Base-by-base conservation (phyloP, 2,888 invertebrate genomes). In the Drosophila prostipennis region DNA sequence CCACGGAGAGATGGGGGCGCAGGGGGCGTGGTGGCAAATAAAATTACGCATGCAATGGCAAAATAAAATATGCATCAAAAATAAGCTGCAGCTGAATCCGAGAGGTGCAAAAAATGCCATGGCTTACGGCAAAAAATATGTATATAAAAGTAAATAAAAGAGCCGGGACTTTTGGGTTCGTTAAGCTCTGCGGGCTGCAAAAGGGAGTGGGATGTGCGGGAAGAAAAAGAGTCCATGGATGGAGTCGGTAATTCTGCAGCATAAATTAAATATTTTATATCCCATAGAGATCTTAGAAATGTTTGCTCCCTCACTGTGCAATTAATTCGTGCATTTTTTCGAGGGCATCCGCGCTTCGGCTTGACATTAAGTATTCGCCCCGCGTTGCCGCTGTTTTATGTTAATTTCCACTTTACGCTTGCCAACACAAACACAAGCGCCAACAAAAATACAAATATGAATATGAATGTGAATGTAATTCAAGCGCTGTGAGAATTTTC, bases 31-130 rank as follows among this genome's bases (percentile, higher is more conserved):
- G 56, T 70, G 52, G 80, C 75, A 82, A 85, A 80, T 82, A 85
- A 80, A 82, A 82, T 82, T 82, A 82, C 82, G 86, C 86, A 83
- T 83, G 84, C 82, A 86, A 86, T 76, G 84, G 80, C 78, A 63
- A 80, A 86, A 80, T 83, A 80, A 83, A 83, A 83, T 83, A 83
- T 83, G 80, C 86, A 83, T 83, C 79, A 72, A 83, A 83, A 78
- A 86, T 86, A 86, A 80, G 84, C 79, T 83, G 84, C 82, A 71
- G 82, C 77, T 72, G 74, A 82, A 80, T 80, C 83, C 74, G 80
- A 46, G 59, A 58, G 56, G 65, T 65, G 65, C 54, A 32, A 63
- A 71, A 73, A 40, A 58, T 63, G 71, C 48, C 52, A 56, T 58
- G 56, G 81, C 68, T 59, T 59, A 32, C 26, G 54, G 39, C 40